Base-by-base conservation (phyloP, 2,113 vertebrate species). In the Seriola aureovittata region DNA sequence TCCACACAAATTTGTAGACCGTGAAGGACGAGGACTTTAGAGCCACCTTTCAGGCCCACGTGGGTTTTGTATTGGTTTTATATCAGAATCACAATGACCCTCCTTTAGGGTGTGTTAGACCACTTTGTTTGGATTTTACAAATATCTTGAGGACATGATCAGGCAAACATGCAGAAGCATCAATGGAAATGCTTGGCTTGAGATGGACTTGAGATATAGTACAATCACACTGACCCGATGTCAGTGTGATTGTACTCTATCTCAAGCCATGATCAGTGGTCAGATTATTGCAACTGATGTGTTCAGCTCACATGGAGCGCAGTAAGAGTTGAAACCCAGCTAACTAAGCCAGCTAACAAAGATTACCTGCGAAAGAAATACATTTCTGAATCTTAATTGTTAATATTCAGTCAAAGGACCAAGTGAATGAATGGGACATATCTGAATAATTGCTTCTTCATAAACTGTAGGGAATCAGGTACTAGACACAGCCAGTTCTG, bases 401-500 rank as follows among this genome's bases (percentile, higher is more conserved):
- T 48, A 25, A 40, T 44, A 57, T 72, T 71, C 5, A 77, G 21
- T 69, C 55, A 50, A 77, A 67, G 72, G 71, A 85, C 60, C 65
- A 71, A 64, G 19, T 50, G 40, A 67, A 81, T 65, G 70, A 63
- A 13, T 52, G 48, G 32, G 44, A 68, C 55, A 46, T 64, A 50
- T 58, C 65, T 55, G 38, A 67, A 65, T 69, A 5, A 52, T 23
- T 67, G 50, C 60, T 52, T 81, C 17, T 5, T 58, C 13, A 64
- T 58, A 8, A 67, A 36, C 52, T 60, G 60, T 2, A 55, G 54
- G 17, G 44, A 23, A 60, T 19, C 3, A 14, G 23, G 3, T 32
- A n/a, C 17, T 3, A 50, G 59, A 36, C 36, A 25, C 44, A 34
- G 21, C 5, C 44, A 76, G 25, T 46, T 66, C 21, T 46, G 25